A percentile compares a stretch with the other conserved stretches of the same genome.
Evolutionary conservation across 2,113 vertebrate genomes (phyloP).

Genomic region (Dermatemys mawii): DNA sequence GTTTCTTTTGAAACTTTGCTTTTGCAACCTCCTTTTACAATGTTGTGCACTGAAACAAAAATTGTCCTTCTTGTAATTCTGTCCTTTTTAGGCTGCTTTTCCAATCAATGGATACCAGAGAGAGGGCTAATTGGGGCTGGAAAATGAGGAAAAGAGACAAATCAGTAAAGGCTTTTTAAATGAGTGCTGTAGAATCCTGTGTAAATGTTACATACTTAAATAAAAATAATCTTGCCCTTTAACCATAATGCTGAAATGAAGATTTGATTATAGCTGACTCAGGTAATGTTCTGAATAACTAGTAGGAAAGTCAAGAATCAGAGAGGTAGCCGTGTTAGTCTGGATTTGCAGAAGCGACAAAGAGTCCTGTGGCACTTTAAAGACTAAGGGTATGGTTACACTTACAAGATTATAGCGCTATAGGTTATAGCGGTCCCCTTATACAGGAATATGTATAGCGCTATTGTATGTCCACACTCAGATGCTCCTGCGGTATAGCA

Average conservation of each 20-base stretch:
- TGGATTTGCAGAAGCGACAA: too few relatives aligned
- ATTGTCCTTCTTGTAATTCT: not conserved
- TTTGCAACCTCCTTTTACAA: not conserved
- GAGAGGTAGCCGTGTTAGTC: too few relatives aligned
- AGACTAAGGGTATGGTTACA: too few relatives aligned
- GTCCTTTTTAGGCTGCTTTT: not conserved
- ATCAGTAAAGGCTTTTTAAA: not conserved
- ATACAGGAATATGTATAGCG: too few relatives aligned
- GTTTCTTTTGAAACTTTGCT: not conserved
- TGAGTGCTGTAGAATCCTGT: not conserved
- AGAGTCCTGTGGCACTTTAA: too few relatives aligned
- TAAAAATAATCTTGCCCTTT: conserved; percentile 1
- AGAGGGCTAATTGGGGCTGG: not conserved
- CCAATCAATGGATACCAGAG: not conserved
- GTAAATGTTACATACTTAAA: not conserved
- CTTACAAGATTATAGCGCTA: too few relatives aligned
- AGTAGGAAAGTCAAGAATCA: not conserved
- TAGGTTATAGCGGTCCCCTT: too few relatives aligned
- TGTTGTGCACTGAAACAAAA: not conserved
- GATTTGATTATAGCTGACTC: not conserved
- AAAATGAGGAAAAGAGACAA: not conserved
- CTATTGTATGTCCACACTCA: too few relatives aligned
- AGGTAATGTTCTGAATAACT: conserved; percentile 2
- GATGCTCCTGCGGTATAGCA: too few relatives aligned
- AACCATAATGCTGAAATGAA: conserved; percentile 25